Evolutionary conservation across 2,797 vertebrate species (phyloP).

Genomic region (Aselliscus stoliczkanus): DNA sequence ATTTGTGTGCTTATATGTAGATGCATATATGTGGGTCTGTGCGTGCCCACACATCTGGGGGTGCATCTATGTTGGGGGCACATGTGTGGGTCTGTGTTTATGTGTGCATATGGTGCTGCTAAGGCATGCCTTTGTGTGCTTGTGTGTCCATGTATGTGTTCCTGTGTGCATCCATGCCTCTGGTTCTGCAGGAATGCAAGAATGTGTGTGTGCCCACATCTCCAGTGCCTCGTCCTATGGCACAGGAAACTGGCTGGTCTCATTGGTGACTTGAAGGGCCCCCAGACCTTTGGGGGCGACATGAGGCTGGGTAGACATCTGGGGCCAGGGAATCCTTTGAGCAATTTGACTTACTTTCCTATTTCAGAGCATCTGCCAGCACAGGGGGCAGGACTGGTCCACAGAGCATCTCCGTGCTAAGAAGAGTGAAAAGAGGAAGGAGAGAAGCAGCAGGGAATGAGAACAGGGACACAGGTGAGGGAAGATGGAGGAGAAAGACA

Average conservation of each 20-base stretch:
- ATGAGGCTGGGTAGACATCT: too few relatives aligned
- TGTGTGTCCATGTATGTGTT: fast-evolving
- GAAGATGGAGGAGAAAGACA: background rate
- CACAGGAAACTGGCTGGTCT: background rate
- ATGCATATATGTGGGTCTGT: background rate
- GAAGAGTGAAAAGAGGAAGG: background rate
- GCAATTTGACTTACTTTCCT: background rate
- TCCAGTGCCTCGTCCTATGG: background rate
- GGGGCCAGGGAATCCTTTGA: background rate
- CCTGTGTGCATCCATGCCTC: background rate
- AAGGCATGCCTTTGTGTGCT: background rate
- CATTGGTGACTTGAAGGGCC: background rate
- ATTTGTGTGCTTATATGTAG: fast-evolving
- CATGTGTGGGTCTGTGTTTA: fast-evolving
- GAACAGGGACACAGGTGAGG: fast-evolving
- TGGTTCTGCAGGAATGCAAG: background rate
- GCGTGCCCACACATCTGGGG: fast-evolving
- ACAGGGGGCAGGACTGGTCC: background rate
- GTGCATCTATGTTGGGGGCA: too few relatives aligned
- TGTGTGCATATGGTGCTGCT: background rate
- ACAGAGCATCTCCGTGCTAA: background rate
- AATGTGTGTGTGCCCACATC: too few relatives aligned
- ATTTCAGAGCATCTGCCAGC: background rate
- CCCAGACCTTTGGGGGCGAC: background rate
- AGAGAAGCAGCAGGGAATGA: background rate